phyloP scores from a whole-genome alignment of 1,140 invertebrate species.

The Tetramorium simillimum region DNA sequence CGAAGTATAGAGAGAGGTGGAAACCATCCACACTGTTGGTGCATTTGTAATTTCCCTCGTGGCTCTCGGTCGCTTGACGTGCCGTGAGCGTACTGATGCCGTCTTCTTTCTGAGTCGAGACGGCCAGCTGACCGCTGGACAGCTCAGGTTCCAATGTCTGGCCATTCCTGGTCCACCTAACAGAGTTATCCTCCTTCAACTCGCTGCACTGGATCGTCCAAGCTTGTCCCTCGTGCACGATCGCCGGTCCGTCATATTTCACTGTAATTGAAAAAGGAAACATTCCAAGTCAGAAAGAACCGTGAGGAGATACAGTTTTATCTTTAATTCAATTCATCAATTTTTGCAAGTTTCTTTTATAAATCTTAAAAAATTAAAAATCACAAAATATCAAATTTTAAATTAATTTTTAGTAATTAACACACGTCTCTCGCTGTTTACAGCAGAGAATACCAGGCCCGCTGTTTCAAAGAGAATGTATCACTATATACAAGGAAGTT shows the following conservation, averaged over 20 bases:
- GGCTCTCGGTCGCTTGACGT: slow-evolving; percentile 72
- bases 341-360: neutral
- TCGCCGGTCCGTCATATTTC: slow-evolving; percentile 70
- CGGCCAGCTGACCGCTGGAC: slow-evolving; percentile 74
- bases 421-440: neutral
- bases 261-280: slow-evolving; percentile 69
- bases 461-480: slow-evolving; percentile 17
- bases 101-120: slow-evolving; percentile 62
- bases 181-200: slow-evolving; percentile 64
- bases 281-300: neutral
- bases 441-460: neutral
- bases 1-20: slow-evolving; percentile 77
- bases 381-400: neutral
- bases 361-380: neutral
- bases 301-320: neutral
- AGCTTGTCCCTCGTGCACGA: slow-evolving; percentile 74
- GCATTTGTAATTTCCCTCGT: slow-evolving; percentile 82
- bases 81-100: slow-evolving; percentile 72
- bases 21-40: slow-evolving; percentile 68
- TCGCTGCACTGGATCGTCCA: slow-evolving; percentile 80
- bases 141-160: slow-evolving; percentile 76
- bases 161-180: slow-evolving; percentile 82
- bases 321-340: neutral
- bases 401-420: neutral
- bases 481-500: neutral